Evolutionary conservation across 2,888 invertebrate species (phyloP).

Genomic region (Pollenia griseotomentosa): DNA sequence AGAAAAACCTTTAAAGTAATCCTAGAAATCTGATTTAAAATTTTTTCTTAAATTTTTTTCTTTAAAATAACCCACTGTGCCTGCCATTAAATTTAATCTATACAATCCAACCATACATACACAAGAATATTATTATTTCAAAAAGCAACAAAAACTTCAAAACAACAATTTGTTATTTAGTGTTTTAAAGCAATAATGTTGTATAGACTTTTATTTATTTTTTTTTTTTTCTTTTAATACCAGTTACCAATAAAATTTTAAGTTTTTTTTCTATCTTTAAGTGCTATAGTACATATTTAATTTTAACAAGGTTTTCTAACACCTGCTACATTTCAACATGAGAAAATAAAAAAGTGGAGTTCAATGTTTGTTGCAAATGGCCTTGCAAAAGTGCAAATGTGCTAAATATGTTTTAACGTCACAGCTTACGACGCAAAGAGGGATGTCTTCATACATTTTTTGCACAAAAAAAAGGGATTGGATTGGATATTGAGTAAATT

Average conservation of each 20-base stretch:
- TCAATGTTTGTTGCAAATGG: no score
- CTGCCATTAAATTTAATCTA: conserved; percentile 15
- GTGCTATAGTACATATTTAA: neutral
- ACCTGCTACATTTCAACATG: conserved; percentile 38
- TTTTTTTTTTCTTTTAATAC: no score
- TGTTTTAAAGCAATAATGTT: conserved; percentile 59
- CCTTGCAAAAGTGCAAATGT: no score
- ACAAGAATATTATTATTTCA: neutral
- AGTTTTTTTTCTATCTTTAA: conserved; percentile 8
- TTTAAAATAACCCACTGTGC: conserved; percentile 21
- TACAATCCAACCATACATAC: neutral
- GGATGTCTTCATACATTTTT: no score
- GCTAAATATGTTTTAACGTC: no score
- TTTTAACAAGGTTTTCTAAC: neutral
- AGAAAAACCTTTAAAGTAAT: neutral
- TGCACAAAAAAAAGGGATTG: no score
- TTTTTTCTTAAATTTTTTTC: no score
- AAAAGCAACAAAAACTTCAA: conserved; percentile 1
- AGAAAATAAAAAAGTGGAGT: neutral
- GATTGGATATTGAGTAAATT: no score
- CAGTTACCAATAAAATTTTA: neutral
- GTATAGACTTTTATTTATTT: neutral
- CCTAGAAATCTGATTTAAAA: neutral
- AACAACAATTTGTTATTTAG: conserved; percentile 49
- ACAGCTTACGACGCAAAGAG: no score